Conservation (phyloP, 2,888 invertebrate species). For the Lasius fuliginosus region DNA sequence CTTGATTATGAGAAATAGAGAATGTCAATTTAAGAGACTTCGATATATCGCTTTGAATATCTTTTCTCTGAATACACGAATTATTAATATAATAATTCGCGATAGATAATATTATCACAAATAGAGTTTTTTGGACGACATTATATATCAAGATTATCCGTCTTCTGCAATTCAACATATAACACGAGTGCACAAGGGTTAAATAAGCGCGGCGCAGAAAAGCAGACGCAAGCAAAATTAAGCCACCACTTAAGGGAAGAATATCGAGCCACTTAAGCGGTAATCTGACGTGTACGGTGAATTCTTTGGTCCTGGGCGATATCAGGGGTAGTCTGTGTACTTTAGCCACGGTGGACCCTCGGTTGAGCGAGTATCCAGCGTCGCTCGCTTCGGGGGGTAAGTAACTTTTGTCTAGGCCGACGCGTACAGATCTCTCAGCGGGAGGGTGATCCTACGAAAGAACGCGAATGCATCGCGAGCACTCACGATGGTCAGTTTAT, state of each 20-base stretch:
- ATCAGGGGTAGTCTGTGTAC: conserved; percentile 64
- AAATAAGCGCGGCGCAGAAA: not conserved
- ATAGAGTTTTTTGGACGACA: not conserved
- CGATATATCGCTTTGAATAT: not conserved
- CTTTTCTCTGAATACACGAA: not conserved
- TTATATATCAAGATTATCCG: not conserved
- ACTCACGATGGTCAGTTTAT: conserved; percentile 78
- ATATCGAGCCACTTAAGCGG: conserved; percentile 75
- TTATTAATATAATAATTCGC: not conserved
- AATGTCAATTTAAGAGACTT: not conserved
- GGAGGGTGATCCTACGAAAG: conserved; percentile 61
- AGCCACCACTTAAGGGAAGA: conserved; percentile 75
- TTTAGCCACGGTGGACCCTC: conserved; percentile 59
- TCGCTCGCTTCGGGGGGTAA: conserved; percentile 65
- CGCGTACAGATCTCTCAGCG: conserved; percentile 49
- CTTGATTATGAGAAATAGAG: not conserved
- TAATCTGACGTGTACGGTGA: conserved; percentile 76
- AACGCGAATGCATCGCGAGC: conserved; percentile 57
- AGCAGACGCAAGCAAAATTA: conserved; percentile 60
- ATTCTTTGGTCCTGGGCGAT: conserved; percentile 67
- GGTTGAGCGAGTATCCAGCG: conserved; percentile 73
- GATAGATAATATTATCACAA: conserved; percentile 1
- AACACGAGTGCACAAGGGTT: conserved; percentile 13
- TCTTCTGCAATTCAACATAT: not conserved
- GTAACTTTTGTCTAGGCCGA: conserved; percentile 69